A percentile compares a stretch with the other conserved stretches of the same genome.
Evolutionary conservation across 2,888 invertebrate genomes (phyloP).

Genomic region (Psococerastis gibbosa): DNA sequence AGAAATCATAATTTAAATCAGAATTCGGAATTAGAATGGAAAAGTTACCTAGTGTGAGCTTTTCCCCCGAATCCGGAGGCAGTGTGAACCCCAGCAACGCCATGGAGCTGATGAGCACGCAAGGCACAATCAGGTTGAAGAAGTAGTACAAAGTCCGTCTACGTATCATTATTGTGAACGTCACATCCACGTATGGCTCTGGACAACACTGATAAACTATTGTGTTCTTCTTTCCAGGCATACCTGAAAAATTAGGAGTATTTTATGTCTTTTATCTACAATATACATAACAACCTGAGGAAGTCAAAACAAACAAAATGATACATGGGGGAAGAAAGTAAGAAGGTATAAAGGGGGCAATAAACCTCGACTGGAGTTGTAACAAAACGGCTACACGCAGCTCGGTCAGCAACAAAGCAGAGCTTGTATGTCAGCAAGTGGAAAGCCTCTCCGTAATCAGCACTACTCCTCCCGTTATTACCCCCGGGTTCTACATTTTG

Average conservation of each 20-base stretch:
- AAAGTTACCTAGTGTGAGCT: constrained; percentile 71
- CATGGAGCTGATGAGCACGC: constrained; percentile 96
- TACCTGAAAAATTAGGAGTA: too few species aligned
- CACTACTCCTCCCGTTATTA: too few species aligned
- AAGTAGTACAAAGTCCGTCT: constrained; percentile 95
- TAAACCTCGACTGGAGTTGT: too few species aligned
- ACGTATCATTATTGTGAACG: constrained; percentile 91
- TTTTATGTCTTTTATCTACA: too few species aligned
- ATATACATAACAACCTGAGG: too few species aligned
- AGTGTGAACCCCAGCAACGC: constrained; percentile 94
- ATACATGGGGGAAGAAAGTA: constrained; percentile 9
- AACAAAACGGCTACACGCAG: too few species aligned
- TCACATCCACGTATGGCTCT: constrained; percentile 86
- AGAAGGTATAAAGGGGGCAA: constrained; percentile 10
- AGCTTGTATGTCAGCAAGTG: too few species aligned
- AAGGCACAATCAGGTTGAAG: constrained; percentile 98
- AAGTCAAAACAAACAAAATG: constrained; percentile 10
- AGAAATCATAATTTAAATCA: too few species aligned
- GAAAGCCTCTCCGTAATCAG: too few species aligned
- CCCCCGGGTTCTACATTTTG: too few species aligned
- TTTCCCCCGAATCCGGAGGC: constrained; percentile 95
- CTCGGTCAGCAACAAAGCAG: too few species aligned
- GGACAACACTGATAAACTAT: constrained; percentile 86
- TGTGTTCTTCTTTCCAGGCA: constrained; percentile 81
- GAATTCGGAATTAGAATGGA: too few species aligned